phyloP scores from a whole-genome alignment of 2,888 invertebrate genomes.

The Ceriagrion tenellum region DNA sequence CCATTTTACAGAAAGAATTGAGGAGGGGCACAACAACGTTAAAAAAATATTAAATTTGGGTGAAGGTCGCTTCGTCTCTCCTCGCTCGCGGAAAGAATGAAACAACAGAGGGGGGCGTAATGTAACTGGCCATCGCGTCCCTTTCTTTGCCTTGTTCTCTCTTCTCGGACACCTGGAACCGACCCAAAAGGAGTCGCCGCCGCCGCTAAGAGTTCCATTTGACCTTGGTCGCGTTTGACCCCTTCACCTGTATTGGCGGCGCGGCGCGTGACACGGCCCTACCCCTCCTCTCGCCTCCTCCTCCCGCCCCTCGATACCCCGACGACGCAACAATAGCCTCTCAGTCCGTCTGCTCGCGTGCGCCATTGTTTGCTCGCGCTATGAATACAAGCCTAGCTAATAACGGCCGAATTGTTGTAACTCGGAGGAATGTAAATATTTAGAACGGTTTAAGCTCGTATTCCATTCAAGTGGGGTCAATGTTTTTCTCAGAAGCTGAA shows the following conservation, averaged over 20 bases:
- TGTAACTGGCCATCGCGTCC: neutral
- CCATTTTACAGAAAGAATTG: neutral
- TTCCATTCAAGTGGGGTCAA: no score
- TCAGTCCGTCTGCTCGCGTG: neutral
- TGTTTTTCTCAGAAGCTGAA: no score
- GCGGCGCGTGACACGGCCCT: neutral
- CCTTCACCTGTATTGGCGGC: neutral
- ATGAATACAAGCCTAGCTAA: neutral
- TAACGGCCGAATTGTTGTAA: neutral
- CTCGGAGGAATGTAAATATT: no score
- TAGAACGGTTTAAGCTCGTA: no score
- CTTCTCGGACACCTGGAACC: neutral
- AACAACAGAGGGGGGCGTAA: neutral
- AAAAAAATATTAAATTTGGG: neutral
- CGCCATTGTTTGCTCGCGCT: neutral
- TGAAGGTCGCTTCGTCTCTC: neutral
- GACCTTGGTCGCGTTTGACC: slow-evolving; percentile 7
- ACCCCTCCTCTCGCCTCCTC: neutral
- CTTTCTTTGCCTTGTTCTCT: neutral
- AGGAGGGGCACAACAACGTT: neutral
- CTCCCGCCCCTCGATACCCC: neutral
- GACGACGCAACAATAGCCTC: neutral
- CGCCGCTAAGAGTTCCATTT: neutral
- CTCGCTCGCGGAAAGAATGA: neutral
- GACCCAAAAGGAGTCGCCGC: neutral